Conservation (phyloP, 2,888 invertebrate genomes). For the Ophion ventricosus region DNA sequence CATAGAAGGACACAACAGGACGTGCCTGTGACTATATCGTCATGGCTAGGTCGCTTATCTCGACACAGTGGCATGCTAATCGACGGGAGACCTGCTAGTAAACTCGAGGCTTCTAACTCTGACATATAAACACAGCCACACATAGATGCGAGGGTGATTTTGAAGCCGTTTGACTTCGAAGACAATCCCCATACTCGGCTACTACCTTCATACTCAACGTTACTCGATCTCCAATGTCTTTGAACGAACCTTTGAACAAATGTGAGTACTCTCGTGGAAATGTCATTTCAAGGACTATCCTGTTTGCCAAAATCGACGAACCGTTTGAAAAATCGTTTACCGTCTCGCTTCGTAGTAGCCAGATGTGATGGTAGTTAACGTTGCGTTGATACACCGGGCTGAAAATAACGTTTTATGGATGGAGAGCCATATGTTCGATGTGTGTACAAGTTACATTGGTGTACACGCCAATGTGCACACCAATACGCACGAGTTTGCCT, state of each 20-base stretch:
- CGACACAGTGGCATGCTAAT: constrained; percentile 80
- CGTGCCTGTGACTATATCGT: constrained; percentile 75
- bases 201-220: not conserved
- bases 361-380: not conserved
- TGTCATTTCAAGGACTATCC: not conserved
- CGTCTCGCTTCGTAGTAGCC: not conserved
- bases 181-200: not conserved
- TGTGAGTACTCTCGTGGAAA: not conserved
- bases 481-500: constrained; percentile 42
- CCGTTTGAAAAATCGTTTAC: not conserved
- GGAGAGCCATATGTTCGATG: constrained; percentile 49
- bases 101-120: constrained; percentile 54
- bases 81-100: constrained; percentile 71
- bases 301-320: not conserved
- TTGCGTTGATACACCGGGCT: not conserved
- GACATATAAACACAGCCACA: constrained; percentile 43
- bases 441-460: constrained; percentile 55
- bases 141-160: not conserved
- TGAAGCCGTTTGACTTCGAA: not conserved
- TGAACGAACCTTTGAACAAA: not conserved
- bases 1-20: constrained; percentile 61
- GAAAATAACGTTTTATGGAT: not conserved
- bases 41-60: constrained; percentile 81
- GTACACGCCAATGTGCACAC: constrained; percentile 69
- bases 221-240: not conserved